Evolutionary conservation across 2,888 invertebrate species (phyloP).

Genomic region (Mesorhabditis belari): DNA sequence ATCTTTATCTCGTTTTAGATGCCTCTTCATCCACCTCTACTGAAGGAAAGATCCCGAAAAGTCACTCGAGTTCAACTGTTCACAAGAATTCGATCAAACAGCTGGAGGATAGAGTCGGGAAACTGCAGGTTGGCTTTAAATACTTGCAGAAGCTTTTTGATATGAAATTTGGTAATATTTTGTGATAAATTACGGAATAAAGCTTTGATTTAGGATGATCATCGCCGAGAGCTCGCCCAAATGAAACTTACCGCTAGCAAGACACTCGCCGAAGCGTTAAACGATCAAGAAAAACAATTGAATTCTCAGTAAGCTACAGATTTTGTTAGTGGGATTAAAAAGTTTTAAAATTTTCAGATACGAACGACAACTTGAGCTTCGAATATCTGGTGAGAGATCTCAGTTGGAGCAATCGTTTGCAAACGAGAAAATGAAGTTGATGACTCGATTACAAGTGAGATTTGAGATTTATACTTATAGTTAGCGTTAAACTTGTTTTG

Average conservation of each 20-base stretch:
- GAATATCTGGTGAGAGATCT: constrained; percentile 14
- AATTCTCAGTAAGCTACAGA: not conserved
- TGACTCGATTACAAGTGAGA: constrained; percentile 24
- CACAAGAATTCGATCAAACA: not conserved
- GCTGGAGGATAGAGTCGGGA: not conserved
- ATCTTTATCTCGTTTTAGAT: too few relatives aligned
- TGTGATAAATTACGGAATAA: not conserved
- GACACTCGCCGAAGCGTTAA: constrained; percentile 11
- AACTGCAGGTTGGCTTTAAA: too few relatives aligned
- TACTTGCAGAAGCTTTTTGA: too few relatives aligned
- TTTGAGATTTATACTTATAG: not conserved
- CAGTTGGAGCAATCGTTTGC: constrained; percentile 22
- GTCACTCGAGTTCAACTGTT: not conserved
- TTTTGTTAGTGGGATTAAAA: constrained; percentile 8
- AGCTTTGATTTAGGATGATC: too few relatives aligned
- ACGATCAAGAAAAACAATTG: constrained; percentile 15
- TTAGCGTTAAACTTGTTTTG: too few relatives aligned
- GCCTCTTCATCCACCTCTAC: not conserved
- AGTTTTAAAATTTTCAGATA: constrained; percentile 2
- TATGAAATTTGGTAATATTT: too few relatives aligned
- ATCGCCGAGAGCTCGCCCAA: constrained; percentile 1
- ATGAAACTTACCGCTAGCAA: constrained; percentile 4
- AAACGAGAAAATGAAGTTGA: constrained; percentile 32
- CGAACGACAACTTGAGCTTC: constrained; percentile 6
- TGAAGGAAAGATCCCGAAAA: not conserved